Base-by-base conservation (phyloP, 2,113 vertebrate genomes). In the Todiramphus chloris region DNA sequence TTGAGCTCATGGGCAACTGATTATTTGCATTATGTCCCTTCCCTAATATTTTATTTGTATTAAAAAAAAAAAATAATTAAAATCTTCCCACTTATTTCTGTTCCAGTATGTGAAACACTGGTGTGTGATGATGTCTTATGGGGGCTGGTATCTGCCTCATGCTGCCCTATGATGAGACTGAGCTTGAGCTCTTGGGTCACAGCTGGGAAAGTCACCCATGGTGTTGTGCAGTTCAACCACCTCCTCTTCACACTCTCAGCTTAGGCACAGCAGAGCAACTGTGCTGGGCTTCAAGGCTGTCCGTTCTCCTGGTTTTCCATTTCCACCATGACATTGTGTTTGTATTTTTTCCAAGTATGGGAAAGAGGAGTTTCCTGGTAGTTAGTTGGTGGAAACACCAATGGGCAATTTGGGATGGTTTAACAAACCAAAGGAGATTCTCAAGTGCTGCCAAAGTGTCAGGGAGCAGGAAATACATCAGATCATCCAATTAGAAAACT, bases 191-290 rank as follows among this genome's bases (percentile, higher is more conserved):
- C 8, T 16, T 56, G 50, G 31, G 19, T 50, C 55, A 62, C 21
- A 14, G 6, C 31, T 87, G 25, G 31, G 11, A 59, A 81, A 46
- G 5, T 23, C 50, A 27, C 41, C 44, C 33, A 1, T 16, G n/a
- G 19, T n/a, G 30, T 35, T 66, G 23, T 35, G 44, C 24, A 69
- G 41, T 28, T 70, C 46, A 33, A 6, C 20, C 39, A 8, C 43
- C 6, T 58, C 46, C 66, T 86, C n/a, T 55, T 79, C 43, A 33
- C 15, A 1, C 27, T 9, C 43, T 74, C 86, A 24, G 30, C 10
- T 0, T 19, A 39, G 33, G 27, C 35, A 62, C 30, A 28, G 28
- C 0, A 0, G 37, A 82, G 56, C 3, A 1, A 6, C 51, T 64
- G 18, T 60, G 16, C 37, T 87, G 72, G 41, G 9, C 4, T 39